phyloP scores from a whole-genome alignment of 2,888 invertebrate species.

The Axea sp. region DNA sequence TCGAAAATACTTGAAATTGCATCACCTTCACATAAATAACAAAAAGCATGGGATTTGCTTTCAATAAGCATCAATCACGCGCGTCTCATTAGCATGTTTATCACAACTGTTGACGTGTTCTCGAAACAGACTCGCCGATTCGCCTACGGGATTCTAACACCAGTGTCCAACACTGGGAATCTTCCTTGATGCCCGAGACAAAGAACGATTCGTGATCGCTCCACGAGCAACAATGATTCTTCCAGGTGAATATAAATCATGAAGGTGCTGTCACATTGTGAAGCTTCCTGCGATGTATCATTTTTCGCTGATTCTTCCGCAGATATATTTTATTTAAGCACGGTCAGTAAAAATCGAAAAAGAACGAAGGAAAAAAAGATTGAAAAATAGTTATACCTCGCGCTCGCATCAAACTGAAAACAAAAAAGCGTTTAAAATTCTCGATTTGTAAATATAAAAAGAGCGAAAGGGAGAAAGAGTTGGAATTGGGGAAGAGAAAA shows the following conservation, averaged over 20 bases:
- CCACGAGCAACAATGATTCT: constrained; percentile 53
- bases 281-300: constrained; percentile 51
- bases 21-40: constrained; percentile 31
- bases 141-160: constrained; percentile 49
- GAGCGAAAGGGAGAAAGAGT: no score
- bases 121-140: constrained; percentile 39
- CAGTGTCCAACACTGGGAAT: constrained; percentile 37
- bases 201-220: constrained; percentile 56
- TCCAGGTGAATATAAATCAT: constrained; percentile 56
- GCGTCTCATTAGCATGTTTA: constrained; percentile 59
- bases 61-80: constrained; percentile 55
- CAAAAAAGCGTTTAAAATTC: no score
- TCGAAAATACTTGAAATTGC: constrained; percentile 27
- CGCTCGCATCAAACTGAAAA: no score
- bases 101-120: constrained; percentile 57
- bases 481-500: no score
- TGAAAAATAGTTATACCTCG: no score
- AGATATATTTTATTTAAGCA: constrained; percentile 28
- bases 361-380: not conserved
- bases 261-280: constrained; percentile 46
- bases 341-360: not conserved
- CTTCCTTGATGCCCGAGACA: constrained; percentile 45
- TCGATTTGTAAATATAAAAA: no score
- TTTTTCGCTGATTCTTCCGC: constrained; percentile 52
- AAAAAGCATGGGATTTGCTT: constrained; percentile 38